Conservation (phyloP, 2,888 invertebrate species). For the Reticulitermes lucifugus region DNA sequence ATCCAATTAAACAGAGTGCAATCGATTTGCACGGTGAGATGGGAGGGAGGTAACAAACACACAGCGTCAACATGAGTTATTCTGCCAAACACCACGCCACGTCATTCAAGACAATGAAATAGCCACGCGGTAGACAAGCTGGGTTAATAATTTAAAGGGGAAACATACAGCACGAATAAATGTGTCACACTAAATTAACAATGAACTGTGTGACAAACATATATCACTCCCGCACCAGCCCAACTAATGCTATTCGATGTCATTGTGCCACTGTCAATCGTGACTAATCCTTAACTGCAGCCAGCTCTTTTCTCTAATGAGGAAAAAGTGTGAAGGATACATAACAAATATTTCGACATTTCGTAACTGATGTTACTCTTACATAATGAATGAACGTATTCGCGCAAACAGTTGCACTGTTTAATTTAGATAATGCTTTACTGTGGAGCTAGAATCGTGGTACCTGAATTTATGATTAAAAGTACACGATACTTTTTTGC, state of each 20-base stretch:
- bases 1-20: conserved; percentile 8
- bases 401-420: too few relatives aligned
- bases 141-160: conserved; percentile 9
- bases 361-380: not conserved
- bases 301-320: not conserved
- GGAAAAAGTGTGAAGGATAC: not conserved
- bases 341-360: not conserved
- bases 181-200: conserved; percentile 17
- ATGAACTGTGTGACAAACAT: conserved; percentile 27
- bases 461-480: too few relatives aligned
- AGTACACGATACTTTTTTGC: too few relatives aligned
- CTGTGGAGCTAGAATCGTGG: too few relatives aligned
- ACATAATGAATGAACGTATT: too few relatives aligned
- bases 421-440: too few relatives aligned
- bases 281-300: not conserved
- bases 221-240: not conserved
- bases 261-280: not conserved
- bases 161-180: conserved; percentile 23
- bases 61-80: not conserved
- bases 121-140: not conserved
- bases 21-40: not conserved
- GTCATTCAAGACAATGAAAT: conserved; percentile 22
- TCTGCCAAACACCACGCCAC: not conserved
- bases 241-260: not conserved
- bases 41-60: not conserved